Evolutionary conservation across 2,888 invertebrate species (phyloP).

Genomic region (Ethmia dodecea): DNA sequence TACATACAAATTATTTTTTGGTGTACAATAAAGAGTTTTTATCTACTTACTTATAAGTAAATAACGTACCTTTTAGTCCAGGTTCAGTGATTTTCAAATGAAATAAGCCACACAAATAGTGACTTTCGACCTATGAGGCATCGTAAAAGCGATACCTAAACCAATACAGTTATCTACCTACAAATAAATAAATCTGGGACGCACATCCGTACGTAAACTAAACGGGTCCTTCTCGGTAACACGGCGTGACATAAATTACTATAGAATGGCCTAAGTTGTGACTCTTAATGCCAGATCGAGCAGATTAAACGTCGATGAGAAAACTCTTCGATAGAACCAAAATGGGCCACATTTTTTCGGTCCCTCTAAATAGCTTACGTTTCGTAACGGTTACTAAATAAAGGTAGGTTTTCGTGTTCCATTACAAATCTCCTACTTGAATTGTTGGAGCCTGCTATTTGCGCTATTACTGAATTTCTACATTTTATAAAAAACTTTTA

Average conservation of each 20-base stretch:
- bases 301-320: slow-evolving; percentile 56
- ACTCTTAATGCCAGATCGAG: slow-evolving; percentile 61
- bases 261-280: slow-evolving; percentile 63
- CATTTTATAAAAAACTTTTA: too few relatives aligned
- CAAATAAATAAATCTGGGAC: slow-evolving; percentile 20
- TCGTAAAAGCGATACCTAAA: slow-evolving; percentile 4
- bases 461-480: too few relatives aligned
- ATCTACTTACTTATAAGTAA: too few relatives aligned
- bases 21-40: too few relatives aligned
- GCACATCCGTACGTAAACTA: slow-evolving; percentile 19
- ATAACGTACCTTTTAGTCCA: too few relatives aligned
- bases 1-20: too few relatives aligned
- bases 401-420: too few relatives aligned
- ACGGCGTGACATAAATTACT: slow-evolving; percentile 53
- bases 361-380: slow-evolving; percentile 20
- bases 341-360: slow-evolving; percentile 22
- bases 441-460: too few relatives aligned
- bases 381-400: slow-evolving; percentile 9
- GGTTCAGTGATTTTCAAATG: too few relatives aligned
- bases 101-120: too few relatives aligned
- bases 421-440: too few relatives aligned
- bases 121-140: too few relatives aligned
- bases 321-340: slow-evolving; percentile 38
- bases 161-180: slow-evolving; percentile 12
- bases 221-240: slow-evolving; percentile 22